Evolutionary conservation across 2,797 vertebrate genomes (phyloP).

Genomic region (Leuciscus waleckii): DNA sequence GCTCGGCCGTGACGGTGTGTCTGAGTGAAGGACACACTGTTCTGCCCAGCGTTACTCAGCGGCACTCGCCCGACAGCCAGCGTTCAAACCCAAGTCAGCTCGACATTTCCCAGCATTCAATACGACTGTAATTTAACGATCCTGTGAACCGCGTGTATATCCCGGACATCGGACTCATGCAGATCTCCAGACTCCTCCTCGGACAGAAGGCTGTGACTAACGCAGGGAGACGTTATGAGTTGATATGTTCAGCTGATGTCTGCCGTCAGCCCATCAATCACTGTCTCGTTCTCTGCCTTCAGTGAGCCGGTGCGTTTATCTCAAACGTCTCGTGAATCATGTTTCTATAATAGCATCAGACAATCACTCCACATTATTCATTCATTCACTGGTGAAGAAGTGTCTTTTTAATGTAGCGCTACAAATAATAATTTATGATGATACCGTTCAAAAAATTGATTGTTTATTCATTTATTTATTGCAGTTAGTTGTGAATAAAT

Average conservation of each 20-base stretch:
- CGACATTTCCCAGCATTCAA: conserved; percentile 36
- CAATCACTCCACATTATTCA: conserved; percentile 13
- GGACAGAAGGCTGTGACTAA: background rate
- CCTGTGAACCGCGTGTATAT: background rate
- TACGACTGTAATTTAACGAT: background rate
- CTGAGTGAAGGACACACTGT: conserved; percentile 31
- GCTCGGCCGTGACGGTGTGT: conserved; percentile 36
- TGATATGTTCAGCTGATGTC: conserved; percentile 6
- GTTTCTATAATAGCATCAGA: background rate
- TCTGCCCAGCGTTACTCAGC: conserved; percentile 27
- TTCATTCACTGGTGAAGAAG: background rate
- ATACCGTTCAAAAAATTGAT: background rate
- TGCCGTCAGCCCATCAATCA: conserved; percentile 22
- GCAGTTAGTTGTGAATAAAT: background rate
- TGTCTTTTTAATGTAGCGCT: conserved; percentile 4
- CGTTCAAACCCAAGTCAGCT: conserved; percentile 16
- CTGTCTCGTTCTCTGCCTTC: conserved; percentile 14
- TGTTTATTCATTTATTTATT: background rate
- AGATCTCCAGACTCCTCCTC: background rate
- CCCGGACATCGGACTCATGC: background rate
- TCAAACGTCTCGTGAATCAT: background rate
- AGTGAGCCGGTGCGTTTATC: background rate
- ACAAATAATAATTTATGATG: background rate
- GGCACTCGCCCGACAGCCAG: background rate
- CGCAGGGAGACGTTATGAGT: background rate